These are phyloP conservation scores for Helobdella robusta DNA, from an alignment of 2,888 invertebrate species.

Conservation along the genomic window DNA sequence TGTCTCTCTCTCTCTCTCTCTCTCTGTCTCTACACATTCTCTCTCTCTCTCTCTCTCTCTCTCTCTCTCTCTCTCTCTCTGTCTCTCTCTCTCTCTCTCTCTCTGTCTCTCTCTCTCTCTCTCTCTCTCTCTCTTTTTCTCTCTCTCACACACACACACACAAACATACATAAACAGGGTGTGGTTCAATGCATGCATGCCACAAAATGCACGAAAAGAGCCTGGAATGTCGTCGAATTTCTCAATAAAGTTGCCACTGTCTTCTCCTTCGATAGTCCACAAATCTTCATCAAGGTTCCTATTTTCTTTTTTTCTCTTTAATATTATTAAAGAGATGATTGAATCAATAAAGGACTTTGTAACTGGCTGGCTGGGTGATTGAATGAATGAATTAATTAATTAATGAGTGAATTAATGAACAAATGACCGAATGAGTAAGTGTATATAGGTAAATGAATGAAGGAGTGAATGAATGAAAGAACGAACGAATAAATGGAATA, in stretches of 20 bases:
- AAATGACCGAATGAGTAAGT: neutral
- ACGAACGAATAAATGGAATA: neutral
- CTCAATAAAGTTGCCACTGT: conserved; percentile 42
- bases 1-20: too few species aligned
- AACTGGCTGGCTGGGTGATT: neutral
- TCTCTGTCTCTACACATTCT: too few species aligned
- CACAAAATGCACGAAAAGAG: conserved; percentile 30
- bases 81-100: too few species aligned
- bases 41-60: too few species aligned
- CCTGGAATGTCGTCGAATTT: conserved; percentile 38
- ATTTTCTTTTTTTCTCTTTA: conserved; percentile 7
- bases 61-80: too few species aligned
- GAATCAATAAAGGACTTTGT: neutral
- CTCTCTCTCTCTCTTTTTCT: neutral
- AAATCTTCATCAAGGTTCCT: conserved; percentile 42
- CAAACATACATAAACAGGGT: conserved; percentile 40
- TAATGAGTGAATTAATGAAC: neutral
- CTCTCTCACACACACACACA: too few species aligned
- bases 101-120: neutral
- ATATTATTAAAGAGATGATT: neutral
- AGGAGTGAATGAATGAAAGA: neutral
- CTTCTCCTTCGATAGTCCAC: conserved; percentile 42
- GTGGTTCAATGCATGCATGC: conserved; percentile 42
- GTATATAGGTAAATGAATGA: neutral
- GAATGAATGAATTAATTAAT: neutral